Percentiles rank a stretch among this genome's conserved stretches.
Evolutionary conservation across 2,888 invertebrate species (phyloP).

Genomic region (Ophion ventricosus): DNA sequence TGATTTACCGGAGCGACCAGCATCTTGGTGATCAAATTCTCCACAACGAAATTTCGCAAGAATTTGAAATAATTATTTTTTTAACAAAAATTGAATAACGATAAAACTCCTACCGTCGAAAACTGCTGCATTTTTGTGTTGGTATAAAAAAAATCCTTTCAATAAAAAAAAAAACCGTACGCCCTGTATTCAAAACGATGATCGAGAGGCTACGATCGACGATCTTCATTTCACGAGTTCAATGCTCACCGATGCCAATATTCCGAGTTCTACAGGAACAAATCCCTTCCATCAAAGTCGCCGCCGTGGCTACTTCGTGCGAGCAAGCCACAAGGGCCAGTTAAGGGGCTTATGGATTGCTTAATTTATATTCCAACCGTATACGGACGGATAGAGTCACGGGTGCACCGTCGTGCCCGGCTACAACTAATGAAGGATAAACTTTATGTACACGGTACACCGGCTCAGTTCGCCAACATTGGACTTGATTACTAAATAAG

Average conservation of each 20-base stretch:
- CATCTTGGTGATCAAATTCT: too few relatives aligned
- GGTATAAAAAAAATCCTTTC: too few relatives aligned
- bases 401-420: constrained; percentile 14
- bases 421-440: constrained; percentile 40
- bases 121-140: too few relatives aligned
- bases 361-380: constrained; percentile 42
- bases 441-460: constrained; percentile 32
- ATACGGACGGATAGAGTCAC: constrained; percentile 12
- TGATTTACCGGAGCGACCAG: too few relatives aligned
- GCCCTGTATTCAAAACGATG: neutral
- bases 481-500: neutral
- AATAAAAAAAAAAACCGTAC: neutral
- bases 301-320: neutral
- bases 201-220: neutral
- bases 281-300: neutral
- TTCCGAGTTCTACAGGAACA: constrained; percentile 2
- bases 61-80: too few relatives aligned
- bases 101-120: too few relatives aligned
- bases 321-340: constrained; percentile 20
- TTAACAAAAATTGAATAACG: too few relatives aligned
- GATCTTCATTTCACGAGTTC: neutral
- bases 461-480: neutral
- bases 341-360: constrained; percentile 17
- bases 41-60: too few relatives aligned
- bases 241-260: neutral